Evolutionary conservation across 2,888 invertebrate species (phyloP).

Genomic region (Anorthoa munda): DNA sequence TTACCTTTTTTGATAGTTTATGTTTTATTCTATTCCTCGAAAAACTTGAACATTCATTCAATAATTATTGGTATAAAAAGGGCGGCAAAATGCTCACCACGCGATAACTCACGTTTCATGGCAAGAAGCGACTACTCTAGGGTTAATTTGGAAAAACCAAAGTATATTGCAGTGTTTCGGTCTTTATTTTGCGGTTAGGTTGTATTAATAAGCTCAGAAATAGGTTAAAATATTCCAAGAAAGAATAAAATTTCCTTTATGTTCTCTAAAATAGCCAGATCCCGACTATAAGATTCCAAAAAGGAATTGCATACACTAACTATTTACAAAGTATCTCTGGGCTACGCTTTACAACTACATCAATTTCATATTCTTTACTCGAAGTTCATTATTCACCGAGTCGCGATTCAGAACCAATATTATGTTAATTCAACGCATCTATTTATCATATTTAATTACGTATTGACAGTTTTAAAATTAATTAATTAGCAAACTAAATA

Average conservation of each 20-base stretch:
- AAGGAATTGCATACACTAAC: neutral
- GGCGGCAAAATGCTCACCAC: too few species aligned
- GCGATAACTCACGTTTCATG: too few species aligned
- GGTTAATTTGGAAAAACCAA: neutral
- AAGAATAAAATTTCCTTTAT: neutral
- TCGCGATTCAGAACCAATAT: neutral
- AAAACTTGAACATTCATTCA: too few species aligned
- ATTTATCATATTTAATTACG: constrained; percentile 31
- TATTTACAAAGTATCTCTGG: constrained; percentile 1
- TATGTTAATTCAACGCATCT: constrained; percentile 12
- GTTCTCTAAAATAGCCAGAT: neutral
- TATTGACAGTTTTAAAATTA: constrained; percentile 36
- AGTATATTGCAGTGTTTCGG: too few species aligned
- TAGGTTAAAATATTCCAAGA: neutral
- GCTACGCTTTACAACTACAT: neutral
- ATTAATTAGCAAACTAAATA: constrained; percentile 34
- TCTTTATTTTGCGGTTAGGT: neutral
- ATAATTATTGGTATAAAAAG: too few species aligned
- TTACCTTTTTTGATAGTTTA: neutral
- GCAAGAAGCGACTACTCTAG: too few species aligned
- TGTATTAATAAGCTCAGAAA: neutral
- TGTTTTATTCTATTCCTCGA: neutral
- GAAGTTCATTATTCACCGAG: too few species aligned
- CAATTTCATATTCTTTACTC: neutral
- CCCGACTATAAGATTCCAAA: too few species aligned